phyloP scores from a whole-genome alignment of 2,888 invertebrate species.

The Fragum fragum region DNA sequence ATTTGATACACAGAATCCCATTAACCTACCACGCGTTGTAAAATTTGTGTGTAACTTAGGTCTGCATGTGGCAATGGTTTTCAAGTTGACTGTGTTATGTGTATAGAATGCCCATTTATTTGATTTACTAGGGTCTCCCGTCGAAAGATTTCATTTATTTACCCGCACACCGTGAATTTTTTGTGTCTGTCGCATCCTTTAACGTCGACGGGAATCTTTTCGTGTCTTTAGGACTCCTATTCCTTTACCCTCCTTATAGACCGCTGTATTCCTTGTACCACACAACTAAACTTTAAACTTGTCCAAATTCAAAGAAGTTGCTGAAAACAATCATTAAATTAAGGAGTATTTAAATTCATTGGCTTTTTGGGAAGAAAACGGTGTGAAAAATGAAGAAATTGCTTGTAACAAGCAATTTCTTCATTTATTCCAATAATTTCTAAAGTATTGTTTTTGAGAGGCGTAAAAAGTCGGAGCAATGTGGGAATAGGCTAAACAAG shows the following conservation, averaged over 20 bases:
- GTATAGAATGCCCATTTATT: slow-evolving; percentile 9
- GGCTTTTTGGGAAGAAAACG: too few relatives aligned
- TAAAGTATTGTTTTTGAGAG: too few relatives aligned
- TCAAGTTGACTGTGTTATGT: slow-evolving; percentile 4
- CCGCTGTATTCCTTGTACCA: too few relatives aligned
- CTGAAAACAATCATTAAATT: too few relatives aligned
- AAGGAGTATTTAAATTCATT: too few relatives aligned
- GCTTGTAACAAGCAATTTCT: too few relatives aligned
- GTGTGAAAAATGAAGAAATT: too few relatives aligned
- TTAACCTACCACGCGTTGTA: neutral
- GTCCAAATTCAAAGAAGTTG: too few relatives aligned
- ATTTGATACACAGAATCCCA: neutral
- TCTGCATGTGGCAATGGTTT: slow-evolving; percentile 23
- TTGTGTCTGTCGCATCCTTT: slow-evolving; percentile 14
- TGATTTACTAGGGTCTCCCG: slow-evolving; percentile 18
- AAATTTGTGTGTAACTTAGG: slow-evolving; percentile 3
- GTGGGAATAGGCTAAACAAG: neutral
- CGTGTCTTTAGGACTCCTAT: neutral
- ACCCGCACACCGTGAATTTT: neutral
- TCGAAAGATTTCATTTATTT: slow-evolving; percentile 24
- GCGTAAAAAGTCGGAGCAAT: too few relatives aligned
- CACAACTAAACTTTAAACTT: too few relatives aligned
- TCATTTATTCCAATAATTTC: too few relatives aligned
- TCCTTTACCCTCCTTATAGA: neutral
- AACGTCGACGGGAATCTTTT: neutral